These are phyloP conservation scores for Eulithis testata DNA, from an alignment of 2,888 invertebrate genomes.

Conservation along the genomic window DNA sequence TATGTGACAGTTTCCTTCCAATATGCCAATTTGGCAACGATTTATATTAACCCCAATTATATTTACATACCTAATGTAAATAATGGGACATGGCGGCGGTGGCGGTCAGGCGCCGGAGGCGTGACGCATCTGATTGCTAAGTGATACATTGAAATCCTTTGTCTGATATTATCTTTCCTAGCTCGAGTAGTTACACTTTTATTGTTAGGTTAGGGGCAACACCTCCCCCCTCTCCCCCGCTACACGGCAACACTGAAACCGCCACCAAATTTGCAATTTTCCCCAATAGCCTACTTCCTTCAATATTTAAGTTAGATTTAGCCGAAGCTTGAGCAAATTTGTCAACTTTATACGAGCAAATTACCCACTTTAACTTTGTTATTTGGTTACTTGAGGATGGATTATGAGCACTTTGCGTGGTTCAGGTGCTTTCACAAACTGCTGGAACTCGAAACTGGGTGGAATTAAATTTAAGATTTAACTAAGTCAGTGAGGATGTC, in stretches of 20 bases:
- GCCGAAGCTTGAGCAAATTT: slow-evolving; percentile 18
- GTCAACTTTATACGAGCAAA: slow-evolving; percentile 23
- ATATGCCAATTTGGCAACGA: too few species aligned
- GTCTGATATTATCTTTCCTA: slow-evolving; percentile 22
- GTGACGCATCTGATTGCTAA: neutral
- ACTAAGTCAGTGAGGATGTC: too few species aligned
- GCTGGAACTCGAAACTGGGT: neutral
- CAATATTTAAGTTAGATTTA: slow-evolving; percentile 30
- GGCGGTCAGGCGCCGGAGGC: neutral
- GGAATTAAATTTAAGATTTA: neutral
- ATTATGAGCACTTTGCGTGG: slow-evolving; percentile 11
- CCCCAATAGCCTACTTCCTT: slow-evolving; percentile 12
- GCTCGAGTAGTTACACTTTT: slow-evolving; percentile 25
- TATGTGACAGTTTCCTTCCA: neutral
- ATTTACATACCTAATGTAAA: too few species aligned
- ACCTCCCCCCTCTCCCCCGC: neutral
- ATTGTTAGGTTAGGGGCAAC: slow-evolving; percentile 27
- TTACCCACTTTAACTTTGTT: slow-evolving; percentile 32
- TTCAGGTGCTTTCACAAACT: neutral
- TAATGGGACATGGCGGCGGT: too few species aligned
- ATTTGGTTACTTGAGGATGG: slow-evolving; percentile 26
- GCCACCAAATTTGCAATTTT: slow-evolving; percentile 21
- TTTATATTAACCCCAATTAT: too few species aligned
- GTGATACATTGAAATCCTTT: slow-evolving; percentile 26
- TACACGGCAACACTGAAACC: slow-evolving; percentile 2